phyloP scores from a whole-genome alignment of 2,797 vertebrate genomes.

The Buphagus erythrorhynchus region DNA sequence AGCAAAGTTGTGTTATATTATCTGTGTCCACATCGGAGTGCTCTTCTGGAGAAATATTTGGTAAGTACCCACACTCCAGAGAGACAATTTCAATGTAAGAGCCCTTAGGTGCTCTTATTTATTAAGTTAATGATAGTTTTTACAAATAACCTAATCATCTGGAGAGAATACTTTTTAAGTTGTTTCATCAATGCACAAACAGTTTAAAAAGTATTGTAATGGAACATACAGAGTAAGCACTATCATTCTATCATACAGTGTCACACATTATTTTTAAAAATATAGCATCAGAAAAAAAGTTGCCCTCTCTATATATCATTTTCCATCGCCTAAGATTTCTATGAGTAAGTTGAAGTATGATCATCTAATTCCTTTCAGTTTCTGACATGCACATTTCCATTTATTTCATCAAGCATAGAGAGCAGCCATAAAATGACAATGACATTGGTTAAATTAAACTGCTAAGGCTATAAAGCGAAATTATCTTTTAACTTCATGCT shows the following conservation, averaged over 20 bases:
- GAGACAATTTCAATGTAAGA: not conserved
- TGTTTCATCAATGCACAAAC: not conserved
- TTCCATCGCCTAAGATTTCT: not conserved
- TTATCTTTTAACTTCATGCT: slow-evolving; percentile 7
- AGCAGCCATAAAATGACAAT: slow-evolving; percentile 14
- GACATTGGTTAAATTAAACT: slow-evolving; percentile 22
- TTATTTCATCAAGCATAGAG: not conserved
- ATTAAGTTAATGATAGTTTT: not conserved
- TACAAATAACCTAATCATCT: not conserved
- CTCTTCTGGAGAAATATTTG: not conserved
- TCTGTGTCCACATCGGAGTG: not conserved
- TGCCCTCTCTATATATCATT: not conserved
- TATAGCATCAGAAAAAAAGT: not conserved
- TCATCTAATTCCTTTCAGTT: not conserved
- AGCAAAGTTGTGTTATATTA: not conserved
- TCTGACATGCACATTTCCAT: slow-evolving; percentile 16
- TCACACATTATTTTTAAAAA: not conserved
- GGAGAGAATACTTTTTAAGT: not conserved
- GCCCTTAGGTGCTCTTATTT: not conserved
- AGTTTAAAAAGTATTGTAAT: not conserved
- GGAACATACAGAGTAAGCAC: not conserved
- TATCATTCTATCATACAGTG: not conserved
- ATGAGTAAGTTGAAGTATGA: not conserved
- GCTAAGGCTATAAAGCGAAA: not conserved
- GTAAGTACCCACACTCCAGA: not conserved